phyloP scores from a whole-genome alignment of 2,113 vertebrate genomes.

The Crocuta crocuta region DNA sequence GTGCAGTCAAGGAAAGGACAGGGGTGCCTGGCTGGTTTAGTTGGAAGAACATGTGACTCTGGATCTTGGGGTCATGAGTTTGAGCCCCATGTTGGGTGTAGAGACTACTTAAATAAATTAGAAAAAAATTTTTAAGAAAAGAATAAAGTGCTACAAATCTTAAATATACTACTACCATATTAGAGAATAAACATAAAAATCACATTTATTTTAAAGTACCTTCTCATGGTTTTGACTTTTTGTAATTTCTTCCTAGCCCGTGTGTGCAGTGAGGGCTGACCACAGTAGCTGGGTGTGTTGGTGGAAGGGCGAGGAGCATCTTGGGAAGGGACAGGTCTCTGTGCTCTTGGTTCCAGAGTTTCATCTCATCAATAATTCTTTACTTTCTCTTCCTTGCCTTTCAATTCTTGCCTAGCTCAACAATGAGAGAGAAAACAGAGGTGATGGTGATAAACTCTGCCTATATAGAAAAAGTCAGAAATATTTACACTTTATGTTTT shows the following conservation, averaged over 20 bases:
- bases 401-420: background rate
- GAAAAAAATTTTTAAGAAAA: background rate
- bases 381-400: background rate
- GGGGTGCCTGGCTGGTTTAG: background rate
- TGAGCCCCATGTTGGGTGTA: background rate
- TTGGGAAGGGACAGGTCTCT: background rate
- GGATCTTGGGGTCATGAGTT: background rate
- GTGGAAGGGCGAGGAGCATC: no score
- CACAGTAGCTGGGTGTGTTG: background rate
- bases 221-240: background rate
- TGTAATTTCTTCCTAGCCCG: background rate
- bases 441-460: background rate
- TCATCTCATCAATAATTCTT: background rate
- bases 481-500: constrained; percentile 50
- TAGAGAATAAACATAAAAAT: constrained; percentile 31
- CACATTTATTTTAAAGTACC: constrained; percentile 11
- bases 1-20: constrained; percentile 22
- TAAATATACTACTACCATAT: background rate
- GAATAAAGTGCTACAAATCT: background rate
- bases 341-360: background rate
- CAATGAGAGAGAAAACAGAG: background rate
- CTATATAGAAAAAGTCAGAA: background rate
- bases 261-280: background rate
- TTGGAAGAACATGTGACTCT: background rate
- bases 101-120: background rate